phyloP scores from a whole-genome alignment of 1,140 invertebrate species.

The Pseudomyrmex sp. region DNA sequence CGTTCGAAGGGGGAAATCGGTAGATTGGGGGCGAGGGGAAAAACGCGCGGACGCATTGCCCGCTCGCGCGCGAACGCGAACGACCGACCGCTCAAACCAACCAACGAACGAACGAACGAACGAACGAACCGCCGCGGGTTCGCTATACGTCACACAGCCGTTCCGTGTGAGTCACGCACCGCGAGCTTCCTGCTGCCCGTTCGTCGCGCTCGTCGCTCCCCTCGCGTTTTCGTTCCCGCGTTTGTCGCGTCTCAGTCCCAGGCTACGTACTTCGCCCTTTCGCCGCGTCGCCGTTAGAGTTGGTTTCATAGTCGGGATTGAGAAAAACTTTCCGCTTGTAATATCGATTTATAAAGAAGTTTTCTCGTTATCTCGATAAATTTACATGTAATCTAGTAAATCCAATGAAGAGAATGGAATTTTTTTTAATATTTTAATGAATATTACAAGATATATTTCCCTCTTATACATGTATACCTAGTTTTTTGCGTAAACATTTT shows the following conservation, averaged over 20 bases:
- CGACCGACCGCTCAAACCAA: conserved; percentile 33
- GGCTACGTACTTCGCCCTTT: conserved; percentile 41
- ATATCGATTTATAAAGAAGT: too few species aligned
- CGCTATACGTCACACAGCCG: conserved; percentile 72
- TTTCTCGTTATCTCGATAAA: too few species aligned
- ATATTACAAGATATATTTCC: too few species aligned
- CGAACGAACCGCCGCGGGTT: conserved; percentile 76
- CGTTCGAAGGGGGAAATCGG: conserved; percentile 64
- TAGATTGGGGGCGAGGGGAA: conserved; percentile 56
- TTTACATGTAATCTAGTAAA: too few species aligned
- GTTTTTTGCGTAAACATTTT: too few species aligned
- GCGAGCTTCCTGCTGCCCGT: conserved; percentile 82
- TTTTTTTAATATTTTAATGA: too few species aligned
- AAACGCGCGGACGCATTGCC: conserved; percentile 65
- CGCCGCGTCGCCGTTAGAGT: conserved; percentile 1
- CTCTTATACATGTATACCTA: too few species aligned
- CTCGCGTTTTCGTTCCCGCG: conserved; percentile 42
- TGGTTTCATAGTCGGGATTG: too few species aligned
- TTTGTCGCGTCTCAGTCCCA: conserved; percentile 21
- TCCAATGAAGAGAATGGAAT: too few species aligned
- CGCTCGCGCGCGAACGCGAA: conserved; percentile 52
- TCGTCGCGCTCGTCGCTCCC: conserved; percentile 54
- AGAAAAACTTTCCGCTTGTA: too few species aligned
- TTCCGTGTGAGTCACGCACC: conserved; percentile 84
- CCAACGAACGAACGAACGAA: conserved; percentile 52